Evolutionary conservation across 2,888 invertebrate genomes (phyloP).

Genomic region (Platerodrilus igneus): DNA sequence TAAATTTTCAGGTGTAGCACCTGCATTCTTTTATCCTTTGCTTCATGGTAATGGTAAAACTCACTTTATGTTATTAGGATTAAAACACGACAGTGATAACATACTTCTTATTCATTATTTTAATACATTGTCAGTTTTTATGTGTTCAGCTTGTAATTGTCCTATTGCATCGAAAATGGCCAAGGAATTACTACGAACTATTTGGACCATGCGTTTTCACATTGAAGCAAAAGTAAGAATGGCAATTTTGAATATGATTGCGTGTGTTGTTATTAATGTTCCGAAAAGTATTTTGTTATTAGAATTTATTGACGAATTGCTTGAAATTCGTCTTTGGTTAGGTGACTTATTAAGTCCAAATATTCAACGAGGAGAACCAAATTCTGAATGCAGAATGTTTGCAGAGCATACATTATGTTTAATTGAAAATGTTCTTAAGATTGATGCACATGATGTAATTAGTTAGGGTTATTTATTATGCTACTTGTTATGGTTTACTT

Average conservation of each 20-base stretch:
- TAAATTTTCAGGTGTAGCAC: slow-evolving; percentile 67
- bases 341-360: slow-evolving; percentile 54
- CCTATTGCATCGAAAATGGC: slow-evolving; percentile 60
- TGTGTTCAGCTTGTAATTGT: slow-evolving; percentile 66
- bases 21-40: slow-evolving; percentile 80
- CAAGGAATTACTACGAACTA: slow-evolving; percentile 61
- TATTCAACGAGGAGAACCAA: slow-evolving; percentile 58
- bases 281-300: slow-evolving; percentile 54
- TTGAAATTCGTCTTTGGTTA: slow-evolving; percentile 67
- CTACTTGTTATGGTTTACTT: neutral
- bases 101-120: slow-evolving; percentile 65
- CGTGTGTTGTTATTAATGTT: slow-evolving; percentile 59
- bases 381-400: slow-evolving; percentile 59
- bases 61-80: slow-evolving; percentile 52
- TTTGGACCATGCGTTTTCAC: slow-evolving; percentile 62
- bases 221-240: slow-evolving; percentile 62
- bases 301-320: slow-evolving; percentile 59
- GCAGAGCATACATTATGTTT: slow-evolving; percentile 58
- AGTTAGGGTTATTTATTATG: neutral
- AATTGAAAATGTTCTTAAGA: slow-evolving; percentile 50
- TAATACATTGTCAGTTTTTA: slow-evolving; percentile 62
- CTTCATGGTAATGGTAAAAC: slow-evolving; percentile 62
- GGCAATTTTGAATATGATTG: slow-evolving; percentile 63
- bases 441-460: too few relatives aligned
- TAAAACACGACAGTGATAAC: slow-evolving; percentile 61